These are phyloP conservation scores for Sapayoa aenigma DNA, from an alignment of 2,113 vertebrate genomes.

Conservation along the genomic window DNA sequence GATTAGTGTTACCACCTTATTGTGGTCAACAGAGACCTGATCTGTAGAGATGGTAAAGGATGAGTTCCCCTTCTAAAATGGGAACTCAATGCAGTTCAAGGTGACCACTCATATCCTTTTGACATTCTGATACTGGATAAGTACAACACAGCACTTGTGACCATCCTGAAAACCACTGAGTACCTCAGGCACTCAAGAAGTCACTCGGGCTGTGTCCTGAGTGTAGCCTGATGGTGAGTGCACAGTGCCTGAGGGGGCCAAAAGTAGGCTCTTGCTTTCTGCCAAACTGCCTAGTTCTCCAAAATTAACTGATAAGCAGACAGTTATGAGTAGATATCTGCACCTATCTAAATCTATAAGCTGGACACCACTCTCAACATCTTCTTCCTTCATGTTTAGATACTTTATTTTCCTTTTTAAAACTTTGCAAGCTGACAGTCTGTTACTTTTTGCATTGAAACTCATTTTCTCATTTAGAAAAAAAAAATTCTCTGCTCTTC, in stretches of 20 bases:
- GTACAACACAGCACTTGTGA: neutral
- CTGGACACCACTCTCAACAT: neutral
- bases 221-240: neutral
- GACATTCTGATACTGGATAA: neutral
- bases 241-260: neutral
- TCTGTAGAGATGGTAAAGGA: fast-evolving
- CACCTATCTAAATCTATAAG: neutral
- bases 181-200: neutral
- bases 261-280: neutral
- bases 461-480: neutral
- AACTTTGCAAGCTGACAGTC: neutral
- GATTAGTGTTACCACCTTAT: neutral
- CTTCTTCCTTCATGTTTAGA: neutral
- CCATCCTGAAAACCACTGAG: neutral
- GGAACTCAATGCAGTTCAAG: neutral
- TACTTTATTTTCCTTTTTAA: neutral
- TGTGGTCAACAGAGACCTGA: fast-evolving
- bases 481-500: neutral
- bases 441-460: neutral
- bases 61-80: neutral
- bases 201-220: neutral
- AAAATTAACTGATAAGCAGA: neutral
- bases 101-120: neutral
- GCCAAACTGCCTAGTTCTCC: neutral
- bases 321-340: neutral